These are phyloP conservation scores for Cryptocephalus moraei DNA, from an alignment of 2,888 invertebrate species.

Conservation along the genomic window DNA sequence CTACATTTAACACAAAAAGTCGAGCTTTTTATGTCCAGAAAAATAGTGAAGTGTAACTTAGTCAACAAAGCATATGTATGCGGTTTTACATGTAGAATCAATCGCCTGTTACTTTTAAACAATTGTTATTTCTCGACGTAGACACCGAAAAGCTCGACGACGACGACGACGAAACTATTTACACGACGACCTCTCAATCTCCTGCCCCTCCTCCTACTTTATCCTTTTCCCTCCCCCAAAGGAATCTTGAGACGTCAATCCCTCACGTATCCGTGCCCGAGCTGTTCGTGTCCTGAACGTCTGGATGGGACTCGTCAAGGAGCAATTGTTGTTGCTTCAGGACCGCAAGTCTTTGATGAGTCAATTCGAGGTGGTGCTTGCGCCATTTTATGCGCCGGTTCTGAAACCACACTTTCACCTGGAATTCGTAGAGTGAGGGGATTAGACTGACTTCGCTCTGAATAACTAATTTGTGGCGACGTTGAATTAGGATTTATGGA, in stretches of 20 bases:
- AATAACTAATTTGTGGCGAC: too few species aligned
- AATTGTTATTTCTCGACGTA: not conserved
- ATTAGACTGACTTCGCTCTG: too few species aligned
- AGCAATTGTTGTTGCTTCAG: conserved; percentile 41
- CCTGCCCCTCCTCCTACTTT: not conserved
- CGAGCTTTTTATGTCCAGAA: too few species aligned
- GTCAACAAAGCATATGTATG: too few species aligned
- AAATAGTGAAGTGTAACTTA: too few species aligned
- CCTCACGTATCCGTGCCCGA: conserved; percentile 31
- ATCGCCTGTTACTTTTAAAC: not conserved
- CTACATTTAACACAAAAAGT: conserved; percentile 1
- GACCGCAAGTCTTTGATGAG: conserved; percentile 72
- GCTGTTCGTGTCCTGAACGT: conserved; percentile 41
- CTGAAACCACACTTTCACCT: conserved; percentile 90
- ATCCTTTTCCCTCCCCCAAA: not conserved
- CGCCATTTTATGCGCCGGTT: conserved; percentile 93
- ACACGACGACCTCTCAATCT: not conserved
- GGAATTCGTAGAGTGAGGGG: conserved; percentile 16
- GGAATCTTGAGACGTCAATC: not conserved
- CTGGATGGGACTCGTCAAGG: conserved; percentile 40
- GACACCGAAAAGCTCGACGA: not conserved
- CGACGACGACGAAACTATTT: not conserved
- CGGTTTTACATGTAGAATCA: too few species aligned
- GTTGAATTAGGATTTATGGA: too few species aligned
- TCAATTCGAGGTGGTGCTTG: conserved; percentile 86